These are phyloP conservation scores for Thamnophis elegans DNA, from an alignment of 2,797 vertebrate species.

Conservation along the genomic window DNA sequence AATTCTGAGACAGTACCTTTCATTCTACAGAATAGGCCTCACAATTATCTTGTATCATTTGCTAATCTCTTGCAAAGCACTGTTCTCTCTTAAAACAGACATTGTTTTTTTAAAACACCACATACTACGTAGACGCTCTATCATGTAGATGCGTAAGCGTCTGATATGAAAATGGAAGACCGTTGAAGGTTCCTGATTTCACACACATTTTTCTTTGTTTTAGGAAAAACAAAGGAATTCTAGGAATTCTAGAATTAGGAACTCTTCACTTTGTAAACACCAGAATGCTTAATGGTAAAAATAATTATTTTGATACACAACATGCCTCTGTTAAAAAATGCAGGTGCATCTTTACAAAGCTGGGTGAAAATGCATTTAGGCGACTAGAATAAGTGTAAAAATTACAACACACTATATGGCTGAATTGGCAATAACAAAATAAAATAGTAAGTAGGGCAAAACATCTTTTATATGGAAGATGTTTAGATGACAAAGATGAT, in stretches of 20 bases:
- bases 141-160: constrained; percentile 38
- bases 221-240: too few relatives aligned
- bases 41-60: not conserved
- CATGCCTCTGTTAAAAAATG: not conserved
- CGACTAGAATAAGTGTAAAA: not conserved
- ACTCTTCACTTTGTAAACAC: not conserved
- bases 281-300: constrained; percentile 12
- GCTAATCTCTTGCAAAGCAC: not conserved
- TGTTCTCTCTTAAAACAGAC: not conserved
- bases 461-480: not conserved
- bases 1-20: not conserved
- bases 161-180: constrained; percentile 49
- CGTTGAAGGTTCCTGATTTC: constrained; percentile 59
- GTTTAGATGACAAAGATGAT: not conserved
- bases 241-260: too few relatives aligned
- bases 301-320: not conserved
- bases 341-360: not conserved
- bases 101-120: not conserved
- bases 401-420: not conserved
- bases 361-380: not conserved
- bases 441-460: not conserved
- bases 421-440: not conserved
- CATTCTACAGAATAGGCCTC: not conserved
- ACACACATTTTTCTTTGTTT: constrained; percentile 53
- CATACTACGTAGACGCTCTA: constrained; percentile 6